Evolutionary conservation across 2,888 invertebrate species (phyloP), one percentile per base, ranked within the genome.

Genomic region (Subacronicta megacephala): DNA sequence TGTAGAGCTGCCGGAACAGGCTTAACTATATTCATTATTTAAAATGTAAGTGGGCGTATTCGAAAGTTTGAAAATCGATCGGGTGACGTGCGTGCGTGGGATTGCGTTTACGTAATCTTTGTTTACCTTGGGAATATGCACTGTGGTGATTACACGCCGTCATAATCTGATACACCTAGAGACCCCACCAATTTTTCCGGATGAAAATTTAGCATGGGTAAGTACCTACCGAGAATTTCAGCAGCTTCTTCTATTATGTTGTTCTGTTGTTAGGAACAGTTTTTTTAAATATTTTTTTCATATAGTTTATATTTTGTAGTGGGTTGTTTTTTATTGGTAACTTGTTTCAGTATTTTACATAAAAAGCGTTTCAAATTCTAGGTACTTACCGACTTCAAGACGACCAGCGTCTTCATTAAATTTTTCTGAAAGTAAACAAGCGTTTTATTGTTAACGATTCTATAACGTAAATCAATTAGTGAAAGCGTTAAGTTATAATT

Each of bases 11-110:
- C 85, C 77, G 79, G 79, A 83, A 81, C 79, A 78, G 86, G 81
- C 83, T 80, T 85, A 82, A 79, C 80, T 82, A 31, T 82, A 83
- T 77, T 83, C 74, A 82, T 83, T 87, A 80, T 86, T 86, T 87
- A 81, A 86, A 86, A 83, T 85, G 78, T 88, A 88, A 88, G 93
- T 92, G 92, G 93, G 93, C 92, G 93, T 92, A 91, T 92, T 93
- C 90, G 90, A 93, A 93, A 94, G 92, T 93, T 94, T 93, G 83
- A 91, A 89, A 93, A 94, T 93, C 93, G 93, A 94, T 94, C 84
- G 90, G 90, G 89, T 90, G 89, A 90, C 91, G 93, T 92, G 90
- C 89, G 92, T 93, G 92, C 93, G 93, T 94, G 91, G 92, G 93
- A 92, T 93, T 92, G 84, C 88, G 87, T 93, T 94, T 92, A 93